Evolutionary conservation across 1,140 invertebrate species (phyloP).

Genomic region (Calliopsis andreniformis): DNA sequence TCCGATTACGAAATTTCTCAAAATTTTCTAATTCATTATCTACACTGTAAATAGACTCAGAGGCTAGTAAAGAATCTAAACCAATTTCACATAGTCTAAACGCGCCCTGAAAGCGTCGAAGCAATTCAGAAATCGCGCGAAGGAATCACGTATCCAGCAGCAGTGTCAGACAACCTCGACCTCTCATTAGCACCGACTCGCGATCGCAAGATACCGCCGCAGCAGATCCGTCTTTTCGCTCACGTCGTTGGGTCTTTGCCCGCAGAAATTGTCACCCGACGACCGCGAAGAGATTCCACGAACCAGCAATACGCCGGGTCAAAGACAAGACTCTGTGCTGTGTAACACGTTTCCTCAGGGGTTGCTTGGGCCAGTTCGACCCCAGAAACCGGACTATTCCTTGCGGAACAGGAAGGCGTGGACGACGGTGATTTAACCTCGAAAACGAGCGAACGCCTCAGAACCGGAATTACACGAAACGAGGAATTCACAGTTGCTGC

Average conservation of each 20-base stretch:
- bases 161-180: not conserved
- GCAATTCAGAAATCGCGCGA: not conserved
- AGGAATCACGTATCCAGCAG: not conserved
- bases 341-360: constrained; percentile 13
- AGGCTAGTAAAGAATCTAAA: too few relatives aligned
- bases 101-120: not conserved
- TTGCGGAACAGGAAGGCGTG: constrained; percentile 29
- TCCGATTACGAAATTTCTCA: too few relatives aligned
- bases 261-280: not conserved
- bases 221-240: not conserved
- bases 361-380: not conserved
- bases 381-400: not conserved
- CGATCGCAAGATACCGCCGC: not conserved
- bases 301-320: constrained; percentile 11
- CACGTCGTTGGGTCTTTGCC: not conserved
- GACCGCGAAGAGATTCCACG: not conserved
- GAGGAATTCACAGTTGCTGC: not conserved
- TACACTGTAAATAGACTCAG: too few relatives aligned
- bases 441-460: not conserved
- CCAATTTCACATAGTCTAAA: too few relatives aligned
- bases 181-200: not conserved
- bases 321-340: constrained; percentile 1
- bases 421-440: not conserved
- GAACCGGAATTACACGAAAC: constrained; percentile 26
- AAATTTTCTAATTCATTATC: too few relatives aligned